Evolutionary conservation across 2,113 vertebrate species (phyloP).

Genomic region (Gambusia holbrooki): DNA sequence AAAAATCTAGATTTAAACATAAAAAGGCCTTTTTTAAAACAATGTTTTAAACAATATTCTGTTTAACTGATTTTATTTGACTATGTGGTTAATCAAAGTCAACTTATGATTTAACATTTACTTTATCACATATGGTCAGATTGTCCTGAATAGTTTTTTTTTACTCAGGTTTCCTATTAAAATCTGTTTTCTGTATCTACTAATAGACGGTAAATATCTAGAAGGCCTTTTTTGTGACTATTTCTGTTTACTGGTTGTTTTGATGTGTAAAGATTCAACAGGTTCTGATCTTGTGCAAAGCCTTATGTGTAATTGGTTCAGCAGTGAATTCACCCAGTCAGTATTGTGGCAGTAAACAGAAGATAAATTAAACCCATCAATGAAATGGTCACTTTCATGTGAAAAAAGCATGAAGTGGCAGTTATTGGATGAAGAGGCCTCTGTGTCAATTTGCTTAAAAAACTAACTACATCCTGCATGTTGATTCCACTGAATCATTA

Average conservation of each 20-base stretch:
- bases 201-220: background rate
- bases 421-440: conserved; percentile 7
- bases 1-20: no score
- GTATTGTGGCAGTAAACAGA: background rate
- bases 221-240: background rate
- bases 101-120: no score
- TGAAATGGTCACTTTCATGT: conserved; percentile 12
- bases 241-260: background rate
- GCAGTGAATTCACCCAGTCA: background rate
- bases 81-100: background rate
- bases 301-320: background rate
- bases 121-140: background rate
- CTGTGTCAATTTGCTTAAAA: conserved; percentile 1
- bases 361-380: conserved; percentile 13
- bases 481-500: conserved; percentile 8
- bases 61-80: background rate
- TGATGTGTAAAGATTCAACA: background rate
- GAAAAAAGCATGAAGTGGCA: conserved; percentile 4
- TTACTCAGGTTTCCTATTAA: background rate
- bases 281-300: background rate
- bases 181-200: background rate
- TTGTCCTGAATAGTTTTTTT: background rate
- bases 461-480: background rate
- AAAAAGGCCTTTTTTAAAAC: background rate
- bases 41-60: background rate